phyloP scores from a whole-genome alignment of 92 coral and sea anemone species.

The Actinostola sp. region DNA sequence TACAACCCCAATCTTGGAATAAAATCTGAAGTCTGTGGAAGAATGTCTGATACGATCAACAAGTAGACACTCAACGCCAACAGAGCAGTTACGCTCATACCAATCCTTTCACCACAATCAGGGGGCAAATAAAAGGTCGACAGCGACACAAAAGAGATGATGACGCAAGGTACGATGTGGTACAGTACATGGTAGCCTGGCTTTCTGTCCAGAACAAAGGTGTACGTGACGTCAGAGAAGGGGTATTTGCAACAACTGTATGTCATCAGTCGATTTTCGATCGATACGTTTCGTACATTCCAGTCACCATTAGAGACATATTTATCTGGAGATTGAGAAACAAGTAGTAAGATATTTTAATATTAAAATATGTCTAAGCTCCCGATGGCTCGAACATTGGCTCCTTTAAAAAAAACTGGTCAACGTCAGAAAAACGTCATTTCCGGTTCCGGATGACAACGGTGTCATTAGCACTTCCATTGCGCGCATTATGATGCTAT shows the following conservation, averaged over 20 bases:
- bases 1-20: conserved; percentile 72
- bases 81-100: conserved; percentile 73
- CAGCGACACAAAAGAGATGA: conserved; percentile 57
- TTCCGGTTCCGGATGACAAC: too few relatives aligned
- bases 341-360: too few relatives aligned
- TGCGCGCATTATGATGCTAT: too few relatives aligned
- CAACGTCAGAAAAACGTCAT: too few relatives aligned
- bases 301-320: conserved; percentile 79
- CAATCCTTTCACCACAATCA: conserved; percentile 89
- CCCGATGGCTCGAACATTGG: too few relatives aligned
- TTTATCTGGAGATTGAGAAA: conserved; percentile 41
- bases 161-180: conserved; percentile 73
- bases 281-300: conserved; percentile 47
- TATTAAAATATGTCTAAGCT: too few relatives aligned
- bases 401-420: too few relatives aligned
- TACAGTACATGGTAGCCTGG: conserved; percentile 76
- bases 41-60: conserved; percentile 67
- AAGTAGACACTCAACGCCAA: conserved; percentile 81
- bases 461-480: too few relatives aligned
- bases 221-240: conserved; percentile 73
- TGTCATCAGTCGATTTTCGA: conserved; percentile 7
- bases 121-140: conserved; percentile 74
- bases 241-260: conserved; percentile 64
- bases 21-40: conserved; percentile 79
- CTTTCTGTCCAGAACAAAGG: conserved; percentile 62